Conservation (phyloP, 2,113 vertebrate genomes). For the Protobothrops mucrosquamatus region DNA sequence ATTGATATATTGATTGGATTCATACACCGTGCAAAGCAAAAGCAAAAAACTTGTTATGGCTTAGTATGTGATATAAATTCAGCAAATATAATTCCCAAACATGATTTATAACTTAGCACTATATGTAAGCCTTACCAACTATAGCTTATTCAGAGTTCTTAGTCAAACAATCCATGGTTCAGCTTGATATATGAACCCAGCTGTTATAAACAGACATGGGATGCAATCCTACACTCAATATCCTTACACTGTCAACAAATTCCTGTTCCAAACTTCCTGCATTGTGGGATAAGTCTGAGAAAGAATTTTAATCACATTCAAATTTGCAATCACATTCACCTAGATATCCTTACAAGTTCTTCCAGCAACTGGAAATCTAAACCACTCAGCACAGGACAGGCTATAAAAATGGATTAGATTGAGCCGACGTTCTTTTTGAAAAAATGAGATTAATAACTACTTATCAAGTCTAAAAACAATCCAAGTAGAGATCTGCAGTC, state of each 20-base stretch:
- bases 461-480: neutral
- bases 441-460: neutral
- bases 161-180: neutral
- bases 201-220: neutral
- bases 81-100: neutral
- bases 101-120: neutral
- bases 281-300: neutral
- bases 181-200: neutral
- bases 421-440: neutral
- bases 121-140: neutral
- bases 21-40: neutral
- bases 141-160: neutral
- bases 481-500: neutral
- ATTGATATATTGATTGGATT: neutral
- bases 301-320: neutral
- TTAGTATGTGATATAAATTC: neutral
- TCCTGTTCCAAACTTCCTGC: neutral
- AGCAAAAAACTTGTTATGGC: neutral
- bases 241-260: neutral
- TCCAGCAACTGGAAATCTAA: neutral
- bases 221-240: neutral
- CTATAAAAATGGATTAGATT: neutral
- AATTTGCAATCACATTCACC: neutral
- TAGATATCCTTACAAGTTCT: neutral
- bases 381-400: neutral